Conservation (phyloP, 1,140 invertebrate species). For the Coptotermes formosanus region DNA sequence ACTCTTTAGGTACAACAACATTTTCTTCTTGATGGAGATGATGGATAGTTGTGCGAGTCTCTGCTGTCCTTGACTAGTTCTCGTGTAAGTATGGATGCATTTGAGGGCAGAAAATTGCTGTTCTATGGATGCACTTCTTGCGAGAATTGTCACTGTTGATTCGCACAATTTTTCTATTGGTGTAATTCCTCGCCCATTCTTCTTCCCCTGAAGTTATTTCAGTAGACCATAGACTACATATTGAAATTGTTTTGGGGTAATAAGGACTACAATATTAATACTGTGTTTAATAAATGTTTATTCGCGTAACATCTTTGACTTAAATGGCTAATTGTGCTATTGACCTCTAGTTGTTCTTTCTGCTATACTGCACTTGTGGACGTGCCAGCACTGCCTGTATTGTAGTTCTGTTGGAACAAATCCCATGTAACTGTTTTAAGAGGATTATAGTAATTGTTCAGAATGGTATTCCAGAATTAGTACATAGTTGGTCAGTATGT, state of each 20-base stretch:
- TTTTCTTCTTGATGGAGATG: conserved; percentile 18
- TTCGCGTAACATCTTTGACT: background rate
- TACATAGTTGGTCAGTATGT: too few species aligned
- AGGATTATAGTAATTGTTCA: background rate
- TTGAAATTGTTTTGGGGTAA: background rate
- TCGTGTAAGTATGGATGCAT: conserved; percentile 6
- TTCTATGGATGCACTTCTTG: background rate
- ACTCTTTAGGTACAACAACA: conserved; percentile 5
- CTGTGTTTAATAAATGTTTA: background rate
- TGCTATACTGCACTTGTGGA: conserved; percentile 8
- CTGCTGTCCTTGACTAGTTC: conserved; percentile 14
- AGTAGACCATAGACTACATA: background rate
- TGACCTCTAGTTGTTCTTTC: background rate
- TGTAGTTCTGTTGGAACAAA: background rate
- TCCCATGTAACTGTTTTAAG: background rate
- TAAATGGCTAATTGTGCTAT: background rate
- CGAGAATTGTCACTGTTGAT: background rate
- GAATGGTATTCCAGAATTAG: too few species aligned
- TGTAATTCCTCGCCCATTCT: background rate
- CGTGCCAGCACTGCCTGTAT: background rate
- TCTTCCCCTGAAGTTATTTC: conserved; percentile 6
- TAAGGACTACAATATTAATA: background rate
- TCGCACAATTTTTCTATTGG: background rate
- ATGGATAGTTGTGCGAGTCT: conserved; percentile 15
- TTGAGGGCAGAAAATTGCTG: conserved; percentile 15